Evolutionary conservation across 2,888 invertebrate species (phyloP).

Genomic region (Allacma fusca): DNA sequence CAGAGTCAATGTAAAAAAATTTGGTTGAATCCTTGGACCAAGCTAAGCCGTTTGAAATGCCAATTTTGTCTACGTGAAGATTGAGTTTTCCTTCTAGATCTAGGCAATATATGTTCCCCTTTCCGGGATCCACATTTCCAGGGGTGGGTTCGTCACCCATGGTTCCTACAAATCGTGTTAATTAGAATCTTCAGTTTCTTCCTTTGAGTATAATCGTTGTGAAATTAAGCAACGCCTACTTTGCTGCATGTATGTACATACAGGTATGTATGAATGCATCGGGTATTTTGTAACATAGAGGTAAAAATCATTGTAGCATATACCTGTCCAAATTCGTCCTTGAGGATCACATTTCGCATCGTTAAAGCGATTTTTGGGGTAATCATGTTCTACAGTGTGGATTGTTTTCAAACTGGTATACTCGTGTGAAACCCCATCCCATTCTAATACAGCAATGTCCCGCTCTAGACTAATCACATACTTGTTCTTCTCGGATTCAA

Average conservation of each 20-base stretch:
- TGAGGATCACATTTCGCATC: constrained; percentile 80
- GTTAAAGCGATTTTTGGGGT: constrained; percentile 73
- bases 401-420: constrained; percentile 66
- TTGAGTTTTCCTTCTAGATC: constrained; percentile 49
- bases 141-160: constrained; percentile 49
- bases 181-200: too few species aligned
- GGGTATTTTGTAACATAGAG: too few species aligned
- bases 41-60: constrained; percentile 59
- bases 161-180: constrained; percentile 41
- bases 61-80: constrained; percentile 54
- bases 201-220: too few species aligned
- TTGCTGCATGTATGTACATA: too few species aligned
- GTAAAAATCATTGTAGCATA: too few species aligned
- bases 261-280: too few species aligned
- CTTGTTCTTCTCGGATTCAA: constrained; percentile 70
- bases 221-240: not conserved
- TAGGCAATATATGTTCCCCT: constrained; percentile 56
- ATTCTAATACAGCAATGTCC: constrained; percentile 70
- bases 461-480: constrained; percentile 74
- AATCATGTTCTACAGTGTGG: constrained; percentile 69
- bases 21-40: constrained; percentile 55
- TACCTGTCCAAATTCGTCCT: constrained; percentile 8
- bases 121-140: constrained; percentile 52
- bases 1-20: constrained; percentile 59
- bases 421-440: constrained; percentile 69